Evolutionary conservation across 2,888 invertebrate genomes (phyloP), one percentile per base, ranked within the genome.

Genomic region (Orthonychiurus folsomi): DNA sequence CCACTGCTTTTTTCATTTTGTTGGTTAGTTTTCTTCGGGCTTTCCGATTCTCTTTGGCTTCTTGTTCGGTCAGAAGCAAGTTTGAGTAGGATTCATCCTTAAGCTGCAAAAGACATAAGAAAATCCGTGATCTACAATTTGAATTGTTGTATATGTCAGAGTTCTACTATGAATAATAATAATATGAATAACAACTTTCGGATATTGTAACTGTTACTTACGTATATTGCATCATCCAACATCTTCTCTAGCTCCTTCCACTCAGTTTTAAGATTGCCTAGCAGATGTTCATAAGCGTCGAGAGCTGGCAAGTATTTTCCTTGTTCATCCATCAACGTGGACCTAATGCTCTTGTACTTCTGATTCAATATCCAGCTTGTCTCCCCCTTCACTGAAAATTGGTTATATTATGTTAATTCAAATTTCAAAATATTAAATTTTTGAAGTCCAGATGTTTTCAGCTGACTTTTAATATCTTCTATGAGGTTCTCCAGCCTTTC

Each of bases 1-100:
- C 64, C 15, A 72, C 70, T 3, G 70, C 70, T 60, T 69, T 70
- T 37, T 70, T 72, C 69, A 72, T 70, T 48, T 67, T 69, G 1
- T 65, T 65, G 69, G 70, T 72, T 66, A 69, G 70, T 9, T 64
- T 64, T 47, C 66, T 37, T 27, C 72, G 60, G 27, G 64, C 63
- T 48, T 66, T 68, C 3, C 70, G 64, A 27, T 72, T 72, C 26
- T 69, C 69, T 9, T 63, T 63, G 1, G 69, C 68, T 61, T 70
- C 69, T 53, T 68, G 67, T 37, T 72, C 70, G 0, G 70, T 70
- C 25, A 70, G 56, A 2, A 53, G 37, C 1, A 69, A 60, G 50
- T 69, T 69, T 52, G 63, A n/a, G n/a, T n/a, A n/a, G n/a, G n/a
- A n/a, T n/a, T n/a, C n/a, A n/a, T n/a, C n/a, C n/a, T n/a, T n/a